Conservation (phyloP, 2,888 invertebrate species). For the Exephanes ischioxanthus region DNA sequence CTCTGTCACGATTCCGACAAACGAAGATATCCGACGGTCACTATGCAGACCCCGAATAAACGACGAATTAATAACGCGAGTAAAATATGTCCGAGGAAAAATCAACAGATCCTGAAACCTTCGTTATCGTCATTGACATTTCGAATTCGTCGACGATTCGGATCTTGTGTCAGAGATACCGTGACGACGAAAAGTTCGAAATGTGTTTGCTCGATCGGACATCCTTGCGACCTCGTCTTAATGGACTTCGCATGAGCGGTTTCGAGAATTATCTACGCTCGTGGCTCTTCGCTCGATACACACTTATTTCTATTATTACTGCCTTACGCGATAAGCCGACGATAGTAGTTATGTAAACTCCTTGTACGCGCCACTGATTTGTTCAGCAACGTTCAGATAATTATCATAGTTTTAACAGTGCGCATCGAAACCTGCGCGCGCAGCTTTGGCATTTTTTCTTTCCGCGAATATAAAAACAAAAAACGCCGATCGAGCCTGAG, state of each 20-base stretch:
- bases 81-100: not conserved
- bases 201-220: constrained; percentile 17
- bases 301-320: constrained; percentile 61
- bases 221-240: not conserved
- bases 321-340: constrained; percentile 54
- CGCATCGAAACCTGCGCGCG: not conserved
- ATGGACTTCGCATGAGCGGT: constrained; percentile 11
- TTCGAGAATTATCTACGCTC: constrained; percentile 48
- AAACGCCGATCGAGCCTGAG: not conserved
- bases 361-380: constrained; percentile 2
- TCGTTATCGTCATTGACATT: constrained; percentile 32
- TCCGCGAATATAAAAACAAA: not conserved
- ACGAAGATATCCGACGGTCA: not conserved
- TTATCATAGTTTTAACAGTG: constrained; percentile 20
- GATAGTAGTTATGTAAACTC: constrained; percentile 61
- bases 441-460: not conserved
- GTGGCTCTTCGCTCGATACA: constrained; percentile 45
- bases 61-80: not conserved
- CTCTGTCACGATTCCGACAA: not conserved
- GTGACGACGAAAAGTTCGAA: constrained; percentile 25
- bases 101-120: constrained; percentile 36
- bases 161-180: not conserved
- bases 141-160: constrained; percentile 23
- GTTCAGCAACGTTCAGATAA: constrained; percentile 7
- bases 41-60: constrained; percentile 8